Evolutionary conservation across 2,797 vertebrate species (phyloP).

Genomic region (Tokudaia tokunoshimensis): DNA sequence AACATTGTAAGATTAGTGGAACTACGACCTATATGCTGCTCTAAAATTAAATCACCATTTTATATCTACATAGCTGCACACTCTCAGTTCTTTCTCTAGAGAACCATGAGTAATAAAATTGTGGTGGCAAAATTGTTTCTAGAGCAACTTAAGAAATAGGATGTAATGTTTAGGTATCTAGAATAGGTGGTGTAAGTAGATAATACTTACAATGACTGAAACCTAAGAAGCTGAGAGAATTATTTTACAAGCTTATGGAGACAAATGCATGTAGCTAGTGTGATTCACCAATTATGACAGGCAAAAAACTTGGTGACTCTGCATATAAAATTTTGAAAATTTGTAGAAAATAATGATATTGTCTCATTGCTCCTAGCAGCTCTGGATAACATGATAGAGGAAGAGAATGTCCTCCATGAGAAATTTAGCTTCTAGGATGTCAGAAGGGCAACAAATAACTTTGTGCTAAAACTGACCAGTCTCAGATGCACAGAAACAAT

Average conservation of each 20-base stretch:
- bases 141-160: too few relatives aligned
- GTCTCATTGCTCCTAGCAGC: neutral
- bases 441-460: neutral
- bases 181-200: too few relatives aligned
- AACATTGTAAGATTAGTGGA: neutral
- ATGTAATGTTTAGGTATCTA: too few relatives aligned
- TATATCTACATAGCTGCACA: neutral
- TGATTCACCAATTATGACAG: too few relatives aligned
- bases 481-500: too few relatives aligned
- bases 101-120: neutral
- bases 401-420: neutral
- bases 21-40: accelerated
- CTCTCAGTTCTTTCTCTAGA: neutral
- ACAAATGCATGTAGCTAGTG: neutral
- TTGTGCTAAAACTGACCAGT: neutral
- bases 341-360: neutral
- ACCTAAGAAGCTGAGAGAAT: too few relatives aligned
- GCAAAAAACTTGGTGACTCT: neutral
- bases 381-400: neutral
- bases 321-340: neutral
- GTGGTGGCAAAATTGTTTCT: neutral
- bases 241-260: neutral
- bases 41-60: neutral
- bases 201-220: neutral
- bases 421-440: neutral